Evolutionary conservation across 2,888 invertebrate species (phyloP).

Genomic region (Melanargia galathea): DNA sequence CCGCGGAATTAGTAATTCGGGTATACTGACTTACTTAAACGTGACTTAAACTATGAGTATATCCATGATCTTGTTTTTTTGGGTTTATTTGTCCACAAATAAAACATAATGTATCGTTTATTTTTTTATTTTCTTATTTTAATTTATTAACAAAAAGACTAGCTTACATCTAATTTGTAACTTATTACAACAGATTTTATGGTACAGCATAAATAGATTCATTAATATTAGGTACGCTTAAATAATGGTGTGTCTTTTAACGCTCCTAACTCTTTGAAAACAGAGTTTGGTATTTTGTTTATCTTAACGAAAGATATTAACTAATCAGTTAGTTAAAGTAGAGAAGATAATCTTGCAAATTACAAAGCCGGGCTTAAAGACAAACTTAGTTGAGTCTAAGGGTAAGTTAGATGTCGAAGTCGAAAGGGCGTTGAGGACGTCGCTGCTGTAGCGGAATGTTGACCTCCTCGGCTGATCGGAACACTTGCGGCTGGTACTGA

Average conservation of each 20-base stretch:
- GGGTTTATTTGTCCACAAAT: slow-evolving; percentile 6
- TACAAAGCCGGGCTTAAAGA: slow-evolving; percentile 32
- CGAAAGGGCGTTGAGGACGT: slow-evolving; percentile 83
- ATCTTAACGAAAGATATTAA: neutral
- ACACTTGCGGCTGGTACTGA: slow-evolving; percentile 84
- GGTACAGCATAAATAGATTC: slow-evolving; percentile 72
- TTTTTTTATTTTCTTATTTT: slow-evolving; percentile 52
- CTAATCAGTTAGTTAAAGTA: neutral
- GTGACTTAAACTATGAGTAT: no score
- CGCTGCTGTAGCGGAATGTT: slow-evolving; percentile 93
- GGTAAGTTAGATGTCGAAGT: slow-evolving; percentile 67
- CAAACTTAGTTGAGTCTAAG: slow-evolving; percentile 26
- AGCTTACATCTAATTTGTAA: slow-evolving; percentile 81
- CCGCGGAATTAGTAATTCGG: no score
- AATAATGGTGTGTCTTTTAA: slow-evolving; percentile 26
- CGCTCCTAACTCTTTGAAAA: slow-evolving; percentile 1
- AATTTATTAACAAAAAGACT: slow-evolving; percentile 70
- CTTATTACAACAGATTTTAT: slow-evolving; percentile 63
- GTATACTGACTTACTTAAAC: no score
- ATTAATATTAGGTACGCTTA: slow-evolving; percentile 55
- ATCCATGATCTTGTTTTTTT: neutral
- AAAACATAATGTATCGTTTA: slow-evolving; percentile 24
- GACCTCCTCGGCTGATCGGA: slow-evolving; percentile 92
- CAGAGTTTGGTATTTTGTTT: slow-evolving; percentile 11
- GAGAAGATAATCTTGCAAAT: slow-evolving; percentile 31